Evolutionary conservation across 2,797 vertebrate species (phyloP), one percentile per base, ranked within the genome.

Genomic region (Paguma larvata): DNA sequence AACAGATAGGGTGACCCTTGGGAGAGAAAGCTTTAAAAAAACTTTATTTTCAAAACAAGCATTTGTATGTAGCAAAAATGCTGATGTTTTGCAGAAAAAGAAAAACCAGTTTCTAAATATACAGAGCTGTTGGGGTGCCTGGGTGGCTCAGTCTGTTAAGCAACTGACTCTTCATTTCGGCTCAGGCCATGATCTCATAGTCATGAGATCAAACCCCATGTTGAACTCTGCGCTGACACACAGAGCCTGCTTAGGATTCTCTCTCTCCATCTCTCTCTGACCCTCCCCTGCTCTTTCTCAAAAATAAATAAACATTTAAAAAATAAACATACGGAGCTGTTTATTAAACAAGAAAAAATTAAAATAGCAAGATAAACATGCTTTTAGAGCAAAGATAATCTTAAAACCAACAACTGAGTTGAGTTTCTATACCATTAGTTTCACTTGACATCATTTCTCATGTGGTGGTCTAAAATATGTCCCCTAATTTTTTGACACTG

Each of bases 41-140:
- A 27, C 38, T 88, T 84, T 75, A 38, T 68, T 87, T 88, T 92
- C 25, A 92, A 59, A 30, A 34, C 46, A 34, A 56, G 15, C 13
- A 77, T 82, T 67, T 88, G 41, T 88, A 41, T 93, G 56, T 72
- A 68, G 7, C 56, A 65, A 91, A 63, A 95, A 80, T 78, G 30
- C 21, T 85, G 44, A 72, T 30, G 44, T 38, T 53, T 91, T 80
- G 51, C n/a, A 51, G 59, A 79, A 32, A 62, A 90, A 73, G 67
- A 87, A 6, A 93, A 88, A 80, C 1, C 6, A 65, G 73, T 51
- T 73, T 85, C n/a, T 89, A 91, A 91, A 46, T 62, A 79, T 12
- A 85, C 21, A 88, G 41, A 86, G 11, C 21, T 91, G 34, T 80
- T 63, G 51, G 34, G 34, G 34, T 19, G 23, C 34, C 19, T 70